A percentile compares a stretch with the other conserved stretches of the same genome.
phyloP scores from a whole-genome alignment of 2,888 invertebrate genomes.

The Acrocyrtus sp. region DNA sequence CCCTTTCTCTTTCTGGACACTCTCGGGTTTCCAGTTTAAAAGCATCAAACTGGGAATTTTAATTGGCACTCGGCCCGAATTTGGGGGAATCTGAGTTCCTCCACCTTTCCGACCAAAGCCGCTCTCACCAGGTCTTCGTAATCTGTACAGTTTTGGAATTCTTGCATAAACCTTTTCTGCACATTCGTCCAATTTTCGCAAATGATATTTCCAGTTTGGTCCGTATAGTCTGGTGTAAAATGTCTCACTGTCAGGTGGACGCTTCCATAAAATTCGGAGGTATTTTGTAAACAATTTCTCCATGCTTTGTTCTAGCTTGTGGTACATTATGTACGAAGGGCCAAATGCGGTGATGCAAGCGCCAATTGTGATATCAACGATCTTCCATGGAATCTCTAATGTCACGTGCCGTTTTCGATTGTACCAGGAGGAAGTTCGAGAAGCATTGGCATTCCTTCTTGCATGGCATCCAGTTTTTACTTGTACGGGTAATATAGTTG shows the following conservation, averaged over 20 bases:
- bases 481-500: slow-evolving; percentile 9
- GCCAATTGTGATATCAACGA: slow-evolving; percentile 46
- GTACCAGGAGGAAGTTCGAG: background rate
- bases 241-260: slow-evolving; percentile 13
- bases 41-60: too few species aligned
- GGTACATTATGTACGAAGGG: slow-evolving; percentile 47
- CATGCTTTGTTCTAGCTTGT: slow-evolving; percentile 54
- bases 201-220: slow-evolving; percentile 41
- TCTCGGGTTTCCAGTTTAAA: too few species aligned
- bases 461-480: background rate
- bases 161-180: slow-evolving; percentile 40
- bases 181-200: slow-evolving; percentile 51
- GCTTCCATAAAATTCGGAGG: slow-evolving; percentile 46
- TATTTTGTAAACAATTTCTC: slow-evolving; percentile 51
- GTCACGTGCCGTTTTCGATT: slow-evolving; percentile 19
- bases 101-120: too few species aligned
- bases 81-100: too few species aligned
- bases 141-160: slow-evolving; percentile 37
- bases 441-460: background rate
- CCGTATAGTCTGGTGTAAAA: slow-evolving; percentile 50
- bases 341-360: slow-evolving; percentile 46
- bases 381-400: slow-evolving; percentile 52
- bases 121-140: slow-evolving; percentile 33
- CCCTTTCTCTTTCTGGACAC: too few species aligned
- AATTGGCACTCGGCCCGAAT: too few species aligned